Base-by-base conservation (phyloP, 2,797 vertebrate species). In the Melanotaenia parkinsoni region DNA sequence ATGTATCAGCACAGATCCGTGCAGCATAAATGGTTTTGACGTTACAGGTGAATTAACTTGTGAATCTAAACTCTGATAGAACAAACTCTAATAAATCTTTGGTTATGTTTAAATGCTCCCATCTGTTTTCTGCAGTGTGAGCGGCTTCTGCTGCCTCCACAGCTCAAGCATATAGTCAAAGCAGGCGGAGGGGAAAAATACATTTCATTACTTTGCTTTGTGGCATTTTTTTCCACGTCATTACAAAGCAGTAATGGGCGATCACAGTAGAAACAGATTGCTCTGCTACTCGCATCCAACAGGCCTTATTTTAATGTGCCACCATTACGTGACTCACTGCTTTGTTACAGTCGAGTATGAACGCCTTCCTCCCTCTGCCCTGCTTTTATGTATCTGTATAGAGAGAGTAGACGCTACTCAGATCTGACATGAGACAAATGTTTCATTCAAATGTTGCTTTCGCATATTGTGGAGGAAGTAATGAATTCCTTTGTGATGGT, bases 381-480 rank as follows among this genome's bases (percentile, higher is more conserved):
- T 33, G 72, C 80, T 84, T 79, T 73, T 16, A 75, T 88, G 91
- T 77, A 81, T 91, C 88, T 89, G 86, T 88, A 89, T 74, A 84
- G 89, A 88, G 86, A 81, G 85, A 92, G 88, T 86, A 95, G 96
- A 96, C 89, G 90, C 94, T 96, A 90, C 93, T 88, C 91, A 81
- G 89, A 94, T 96, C 94, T 98, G 97, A 98, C 96, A 98, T 91
- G 93, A 98, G 97, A 99, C 96, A 97, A 97, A 99, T 99, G 97
- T 97, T 97, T 98, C 96, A 98, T 98, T 98, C 96, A 96, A 97
- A 98, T 97, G 95, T 95, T 96, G 94, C 96, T 95, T 97, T 97
- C 95, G 95, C 96, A 97, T 97, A 97, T 97, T 96, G 94, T 91
- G 96, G 94, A 95, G 95, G 94, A 94, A 90, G 95, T 98, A 97